Percentiles rank a stretch among this genome's conserved stretches.
phyloP scores from a whole-genome alignment of 1,140 invertebrate genomes.

The Calliopsis andreniformis region DNA sequence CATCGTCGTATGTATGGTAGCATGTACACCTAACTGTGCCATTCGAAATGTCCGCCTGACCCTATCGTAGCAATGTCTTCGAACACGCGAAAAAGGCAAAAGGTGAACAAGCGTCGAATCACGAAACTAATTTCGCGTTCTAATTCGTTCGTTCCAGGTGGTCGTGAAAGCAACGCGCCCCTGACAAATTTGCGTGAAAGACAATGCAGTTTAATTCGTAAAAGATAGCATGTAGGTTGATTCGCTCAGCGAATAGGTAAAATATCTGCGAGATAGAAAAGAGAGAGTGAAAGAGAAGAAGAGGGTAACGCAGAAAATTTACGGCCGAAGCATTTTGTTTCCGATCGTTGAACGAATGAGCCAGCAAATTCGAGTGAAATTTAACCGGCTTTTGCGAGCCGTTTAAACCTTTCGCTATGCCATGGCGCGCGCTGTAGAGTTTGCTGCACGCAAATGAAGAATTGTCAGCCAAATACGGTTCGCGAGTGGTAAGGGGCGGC shows the following conservation, averaged over 20 bases:
- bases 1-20: conserved; percentile 60
- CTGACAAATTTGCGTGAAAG: conserved; percentile 43
- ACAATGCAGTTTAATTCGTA: conserved; percentile 47
- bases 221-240: conserved; percentile 38
- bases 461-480: conserved; percentile 79
- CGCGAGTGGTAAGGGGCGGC: conserved; percentile 66
- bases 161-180: not conserved
- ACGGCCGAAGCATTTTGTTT: conserved; percentile 45
- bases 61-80: conserved; percentile 66
- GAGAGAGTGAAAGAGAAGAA: not conserved
- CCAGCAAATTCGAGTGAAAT: conserved; percentile 46
- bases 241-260: conserved; percentile 43
- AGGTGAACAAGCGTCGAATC: not conserved
- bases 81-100: conserved; percentile 34
- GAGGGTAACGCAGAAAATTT: conserved; percentile 8
- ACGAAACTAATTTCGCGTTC: not conserved
- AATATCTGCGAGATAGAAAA: not conserved
- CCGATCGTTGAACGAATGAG: conserved; percentile 54
- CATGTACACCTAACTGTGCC: conserved; percentile 62
- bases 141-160: not conserved
- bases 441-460: conserved; percentile 81
- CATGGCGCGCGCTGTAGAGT: conserved; percentile 66
- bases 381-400: conserved; percentile 57
- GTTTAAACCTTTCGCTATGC: conserved; percentile 72
- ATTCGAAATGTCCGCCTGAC: conserved; percentile 69